Evolutionary conservation across 30 jellyfish, hydroid and myxozoan species (phyloP), one percentile per base, ranked within the genome.

Genomic region (Pelagia noctiluca): DNA sequence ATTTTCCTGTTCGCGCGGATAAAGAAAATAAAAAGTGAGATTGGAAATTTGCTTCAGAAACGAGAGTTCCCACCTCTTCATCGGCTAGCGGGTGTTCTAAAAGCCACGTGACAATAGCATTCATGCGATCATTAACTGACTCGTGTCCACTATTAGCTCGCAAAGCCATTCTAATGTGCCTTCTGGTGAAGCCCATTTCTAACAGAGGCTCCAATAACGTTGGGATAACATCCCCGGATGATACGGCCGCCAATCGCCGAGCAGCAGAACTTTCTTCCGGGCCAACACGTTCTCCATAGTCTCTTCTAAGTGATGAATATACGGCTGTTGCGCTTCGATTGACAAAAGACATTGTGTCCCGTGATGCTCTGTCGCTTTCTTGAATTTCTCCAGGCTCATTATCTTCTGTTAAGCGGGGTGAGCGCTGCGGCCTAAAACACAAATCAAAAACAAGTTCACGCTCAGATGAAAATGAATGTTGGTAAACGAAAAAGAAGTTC

Each of bases 51-150:
- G 11, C 31, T 24, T 11, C 5, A 23, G 11, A 57, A 22, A 22
- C 19, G 10, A 8, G 46, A 29, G 11, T 24, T n/a, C 79, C 28
- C 3, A 54, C 95, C 76, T 84, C 96, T 3, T 52, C 85, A 38
- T 90, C 97, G 11, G 97, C 80, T 28, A 80, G 76, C 36, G 97
- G 97, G 65, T 90, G 92, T 60, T 83, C 96, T 36, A 90, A 75
- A 11, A 90, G 83, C 97, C 97, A 90, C 25, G 92, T 63, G n/a
- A 90, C 96, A 42, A 90, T 50, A 38, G 80, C 35, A 62, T 80
- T 80, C 79, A 72, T 82, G 22, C 76, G 75, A 8, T 53, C 78
- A 19, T 54, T 65, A n/a, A n/a, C 78, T 54, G 21, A 13, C 57
- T 7, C 33, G 16, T 3, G 57, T 2, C 91, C 96, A 42, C 26